Conservation (phyloP, 2,797 vertebrate genomes). For the Aphelocoma californica region DNA sequence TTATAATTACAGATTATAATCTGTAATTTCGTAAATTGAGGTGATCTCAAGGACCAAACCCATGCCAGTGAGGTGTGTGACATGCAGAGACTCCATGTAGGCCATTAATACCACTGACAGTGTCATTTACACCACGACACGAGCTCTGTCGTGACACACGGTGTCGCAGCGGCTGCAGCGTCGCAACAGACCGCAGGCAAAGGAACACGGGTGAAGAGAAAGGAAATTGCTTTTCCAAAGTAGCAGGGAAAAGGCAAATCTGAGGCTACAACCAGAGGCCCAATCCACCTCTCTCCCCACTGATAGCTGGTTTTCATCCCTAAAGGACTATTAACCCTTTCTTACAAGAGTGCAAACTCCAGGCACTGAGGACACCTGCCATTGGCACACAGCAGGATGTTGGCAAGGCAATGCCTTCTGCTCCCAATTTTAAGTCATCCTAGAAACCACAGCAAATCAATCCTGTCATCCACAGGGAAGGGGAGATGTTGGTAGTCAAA, state of each 20-base stretch:
- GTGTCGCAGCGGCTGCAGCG: rapidly evolving
- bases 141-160: neutral
- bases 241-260: neutral
- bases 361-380: neutral
- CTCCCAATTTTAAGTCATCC: neutral
- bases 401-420: neutral
- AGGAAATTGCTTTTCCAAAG: neutral
- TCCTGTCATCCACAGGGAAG: neutral
- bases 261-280: neutral
- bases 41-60: neutral
- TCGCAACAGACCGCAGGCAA: rapidly evolving
- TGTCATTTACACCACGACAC: rapidly evolving
- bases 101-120: neutral
- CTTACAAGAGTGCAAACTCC: neutral
- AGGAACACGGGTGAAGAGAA: neutral
- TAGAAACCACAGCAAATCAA: neutral
- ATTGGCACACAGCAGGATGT: neutral
- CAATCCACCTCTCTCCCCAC: neutral
- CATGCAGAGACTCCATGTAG: rapidly evolving
- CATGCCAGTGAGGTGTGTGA: rapidly evolving
- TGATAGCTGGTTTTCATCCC: neutral
- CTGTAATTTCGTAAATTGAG: neutral
- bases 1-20: neutral
- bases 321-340: neutral
- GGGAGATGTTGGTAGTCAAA: neutral